A percentile compares a stretch with the other conserved stretches of the same genome.
These are phyloP conservation scores for Okamejei kenojei DNA, from an alignment of 2,797 vertebrate species.

Conservation along the genomic window DNA sequence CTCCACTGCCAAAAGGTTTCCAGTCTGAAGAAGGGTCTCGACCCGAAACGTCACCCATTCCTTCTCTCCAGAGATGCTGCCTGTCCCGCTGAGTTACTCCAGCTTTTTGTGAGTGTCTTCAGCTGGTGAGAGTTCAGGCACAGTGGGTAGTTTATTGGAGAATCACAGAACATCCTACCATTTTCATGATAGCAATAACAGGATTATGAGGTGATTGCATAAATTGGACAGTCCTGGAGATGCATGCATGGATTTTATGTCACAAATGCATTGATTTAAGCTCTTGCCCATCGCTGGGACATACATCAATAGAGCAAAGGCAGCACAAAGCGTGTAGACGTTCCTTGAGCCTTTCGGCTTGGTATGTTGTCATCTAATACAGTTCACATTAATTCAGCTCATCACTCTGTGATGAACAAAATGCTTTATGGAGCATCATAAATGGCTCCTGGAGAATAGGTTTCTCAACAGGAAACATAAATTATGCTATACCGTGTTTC, in stretches of 20 bases:
- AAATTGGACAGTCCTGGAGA: neutral
- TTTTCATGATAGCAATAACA: neutral
- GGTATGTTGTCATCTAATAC: neutral
- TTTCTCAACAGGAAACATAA: too few species aligned
- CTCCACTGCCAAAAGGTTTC: neutral
- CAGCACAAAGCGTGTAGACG: neutral
- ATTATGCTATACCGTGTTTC: too few species aligned
- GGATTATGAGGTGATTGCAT: neutral
- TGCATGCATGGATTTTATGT: neutral
- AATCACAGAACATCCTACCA: neutral
- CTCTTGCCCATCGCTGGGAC: neutral
- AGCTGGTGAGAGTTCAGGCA: neutral
- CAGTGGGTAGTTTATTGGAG: neutral
- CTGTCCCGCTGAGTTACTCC: too few species aligned
- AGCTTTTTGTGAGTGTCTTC: too few species aligned
- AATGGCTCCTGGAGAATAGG: too few species aligned
- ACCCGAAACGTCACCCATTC: too few species aligned
- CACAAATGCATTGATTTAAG: neutral
- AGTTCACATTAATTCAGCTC: neutral
- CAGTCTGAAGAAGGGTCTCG: neutral
- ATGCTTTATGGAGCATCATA: neutral
- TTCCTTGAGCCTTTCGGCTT: neutral
- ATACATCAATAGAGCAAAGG: neutral
- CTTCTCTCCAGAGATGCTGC: too few species aligned
- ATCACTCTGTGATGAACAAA: too few species aligned